Conservation (phyloP, 2,797 vertebrate genomes). For the Hapalemur alaotrensis region DNA sequence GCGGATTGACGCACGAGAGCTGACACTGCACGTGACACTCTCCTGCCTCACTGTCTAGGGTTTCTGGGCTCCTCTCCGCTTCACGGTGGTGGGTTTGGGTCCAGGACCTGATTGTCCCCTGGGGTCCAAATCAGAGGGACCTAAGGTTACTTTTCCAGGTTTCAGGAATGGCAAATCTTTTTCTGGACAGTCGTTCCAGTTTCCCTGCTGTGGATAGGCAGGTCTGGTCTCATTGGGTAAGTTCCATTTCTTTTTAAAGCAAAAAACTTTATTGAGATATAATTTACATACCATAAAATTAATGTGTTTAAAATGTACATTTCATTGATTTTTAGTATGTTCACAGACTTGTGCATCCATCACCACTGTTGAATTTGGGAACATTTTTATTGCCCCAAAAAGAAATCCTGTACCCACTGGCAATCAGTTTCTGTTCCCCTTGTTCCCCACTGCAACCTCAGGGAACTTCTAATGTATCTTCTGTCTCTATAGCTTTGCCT, state of each 20-base stretch:
- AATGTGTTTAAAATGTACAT: neutral
- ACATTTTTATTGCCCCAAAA: neutral
- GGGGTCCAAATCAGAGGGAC: neutral
- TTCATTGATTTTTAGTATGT: neutral
- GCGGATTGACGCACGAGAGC: neutral
- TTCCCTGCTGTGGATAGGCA: neutral
- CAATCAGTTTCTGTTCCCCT: neutral
- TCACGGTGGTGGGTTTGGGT: neutral
- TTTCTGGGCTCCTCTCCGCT: neutral
- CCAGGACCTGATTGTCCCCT: neutral
- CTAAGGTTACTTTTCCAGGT: neutral
- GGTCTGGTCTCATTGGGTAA: neutral
- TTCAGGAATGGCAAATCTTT: neutral
- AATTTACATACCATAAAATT: neutral
- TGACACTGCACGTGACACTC: rapidly evolving
- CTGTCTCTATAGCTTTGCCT: neutral
- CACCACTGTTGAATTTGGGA: neutral
- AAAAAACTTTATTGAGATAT: neutral
- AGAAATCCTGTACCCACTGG: neutral
- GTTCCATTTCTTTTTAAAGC: neutral
- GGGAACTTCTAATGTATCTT: neutral
- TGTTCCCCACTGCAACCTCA: rapidly evolving
- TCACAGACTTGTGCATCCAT: neutral
- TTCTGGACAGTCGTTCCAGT: neutral
- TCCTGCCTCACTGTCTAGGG: neutral